phyloP scores from a whole-genome alignment of 2,797 vertebrate genomes.

The Squalus acanthias region DNA sequence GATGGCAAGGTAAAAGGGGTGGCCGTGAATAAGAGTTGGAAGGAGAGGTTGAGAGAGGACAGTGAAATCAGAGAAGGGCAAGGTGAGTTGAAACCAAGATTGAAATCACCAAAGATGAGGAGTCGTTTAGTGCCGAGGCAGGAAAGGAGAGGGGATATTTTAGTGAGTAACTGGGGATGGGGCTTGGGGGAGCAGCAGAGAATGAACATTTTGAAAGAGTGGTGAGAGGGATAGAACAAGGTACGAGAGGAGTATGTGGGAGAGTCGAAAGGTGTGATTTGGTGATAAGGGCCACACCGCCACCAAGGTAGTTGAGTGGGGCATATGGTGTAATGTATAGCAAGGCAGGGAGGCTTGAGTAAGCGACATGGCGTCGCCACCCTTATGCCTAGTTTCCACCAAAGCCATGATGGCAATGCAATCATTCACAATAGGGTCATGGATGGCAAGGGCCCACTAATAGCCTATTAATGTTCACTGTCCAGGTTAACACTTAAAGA shows the following conservation, averaged over 20 bases:
- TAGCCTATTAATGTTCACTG: neutral
- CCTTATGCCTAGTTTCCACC: neutral
- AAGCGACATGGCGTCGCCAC: neutral
- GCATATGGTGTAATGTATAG: neutral
- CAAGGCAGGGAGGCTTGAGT: neutral
- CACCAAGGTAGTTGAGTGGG: neutral
- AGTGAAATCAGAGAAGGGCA: neutral
- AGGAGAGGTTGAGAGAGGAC: neutral
- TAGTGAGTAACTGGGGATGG: neutral
- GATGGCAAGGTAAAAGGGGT: neutral
- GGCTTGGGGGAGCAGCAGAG: neutral
- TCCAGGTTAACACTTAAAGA: neutral
- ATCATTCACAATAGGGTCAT: no score
- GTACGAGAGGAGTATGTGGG: neutral
- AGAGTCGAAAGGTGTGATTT: neutral
- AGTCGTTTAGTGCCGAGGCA: neutral
- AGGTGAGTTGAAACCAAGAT: neutral
- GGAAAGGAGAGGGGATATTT: neutral
- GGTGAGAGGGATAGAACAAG: neutral
- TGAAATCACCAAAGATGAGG: neutral
- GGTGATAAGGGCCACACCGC: neutral
- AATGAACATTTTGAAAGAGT: neutral
- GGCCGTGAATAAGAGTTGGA: neutral
- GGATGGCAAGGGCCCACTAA: neutral
- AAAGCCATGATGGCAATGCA: neutral